Base-by-base conservation (phyloP, 2,797 vertebrate genomes). In the Ptychadena robeensis region DNA sequence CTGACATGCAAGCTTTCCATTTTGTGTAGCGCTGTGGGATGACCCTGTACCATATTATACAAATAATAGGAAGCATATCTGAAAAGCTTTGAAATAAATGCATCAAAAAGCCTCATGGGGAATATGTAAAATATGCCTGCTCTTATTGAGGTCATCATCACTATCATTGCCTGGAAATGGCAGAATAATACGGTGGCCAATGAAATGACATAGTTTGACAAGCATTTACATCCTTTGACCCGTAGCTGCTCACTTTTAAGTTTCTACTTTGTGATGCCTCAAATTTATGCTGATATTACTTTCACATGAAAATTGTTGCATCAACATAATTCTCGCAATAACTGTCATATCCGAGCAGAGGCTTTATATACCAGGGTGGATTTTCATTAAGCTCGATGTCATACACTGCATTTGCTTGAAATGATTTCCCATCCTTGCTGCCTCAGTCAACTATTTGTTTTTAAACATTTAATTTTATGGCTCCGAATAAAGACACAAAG, bases 271-370 rank as follows among this genome's bases (percentile, higher is more conserved):
- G 79, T 64, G 70, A 80, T 80, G 28, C 75, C 68, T 79, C 44
- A 68, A 64, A 74, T 73, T 66, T 80, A 69, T 69, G 35, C 76
- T 74, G 82, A 84, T 84, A 73, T 34, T 74, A 61, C 69, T 57
- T 74, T 69, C 70, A 73, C 64, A 63, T 67, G 66, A 79, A 79
- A 79, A 84, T 68, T 73, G 82, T 73, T 79, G 76, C 82, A 84
- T 79, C 82, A 84, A 79, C 70, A 83, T 84, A 84, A 80, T 80
- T 84, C 53, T 80, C 44, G 27, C 44, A 74, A 84, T 83, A 84
- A 68, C 70, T 79, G 63, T 80, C 82, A 84, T 44, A 79, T 79
- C 53, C 65, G 31, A 67, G 76, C 64, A 68, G 70, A 68, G 53
- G 40, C 48, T 74, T 69, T 73, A 83, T 72, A 74, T 69, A 69